These are phyloP conservation scores for Carlito syrichta DNA, from an alignment of 2,113 vertebrate genomes.

Conservation along the genomic window DNA sequence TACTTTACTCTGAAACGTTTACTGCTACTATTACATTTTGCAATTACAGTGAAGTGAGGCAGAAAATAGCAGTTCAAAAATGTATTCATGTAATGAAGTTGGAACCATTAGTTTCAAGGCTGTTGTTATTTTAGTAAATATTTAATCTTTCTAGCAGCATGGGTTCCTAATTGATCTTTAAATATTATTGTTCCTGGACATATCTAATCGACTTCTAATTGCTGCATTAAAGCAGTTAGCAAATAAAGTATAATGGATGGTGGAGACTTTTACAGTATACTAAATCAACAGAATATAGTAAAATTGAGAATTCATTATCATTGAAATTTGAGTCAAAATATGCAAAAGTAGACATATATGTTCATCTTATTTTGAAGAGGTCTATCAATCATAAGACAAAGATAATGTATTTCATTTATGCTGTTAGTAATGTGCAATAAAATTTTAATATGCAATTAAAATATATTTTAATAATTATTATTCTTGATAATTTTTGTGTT, in stretches of 20 bases:
- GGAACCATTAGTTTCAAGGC: slow-evolving; percentile 81
- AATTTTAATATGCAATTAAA: not conserved
- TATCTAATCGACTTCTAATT: slow-evolving; percentile 81
- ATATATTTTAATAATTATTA: not conserved
- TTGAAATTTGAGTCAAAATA: slow-evolving; percentile 18
- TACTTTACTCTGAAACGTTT: slow-evolving; percentile 74
- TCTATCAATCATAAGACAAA: not conserved
- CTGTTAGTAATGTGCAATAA: not conserved
- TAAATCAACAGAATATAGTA: slow-evolving; percentile 61
- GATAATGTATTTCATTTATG: not conserved
- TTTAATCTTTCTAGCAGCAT: slow-evolving; percentile 81
- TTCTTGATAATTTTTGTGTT: not conserved
- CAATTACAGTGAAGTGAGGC: slow-evolving; percentile 87
- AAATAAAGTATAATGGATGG: slow-evolving; percentile 70
- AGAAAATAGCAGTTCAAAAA: slow-evolving; percentile 84
- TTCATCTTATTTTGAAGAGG: not conserved
- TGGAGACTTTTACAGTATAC: slow-evolving; percentile 31
- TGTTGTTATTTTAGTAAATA: slow-evolving; percentile 86
- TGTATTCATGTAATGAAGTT: slow-evolving; percentile 82
- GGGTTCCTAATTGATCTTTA: slow-evolving; percentile 84
- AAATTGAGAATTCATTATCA: slow-evolving; percentile 37
- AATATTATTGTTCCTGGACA: slow-evolving; percentile 80
- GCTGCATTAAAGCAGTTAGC: slow-evolving; percentile 72
- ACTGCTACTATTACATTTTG: slow-evolving; percentile 76
- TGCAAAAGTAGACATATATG: not conserved